These are phyloP conservation scores for Oligia fasciuncula DNA, from an alignment of 2,888 invertebrate genomes.

Conservation along the genomic window DNA sequence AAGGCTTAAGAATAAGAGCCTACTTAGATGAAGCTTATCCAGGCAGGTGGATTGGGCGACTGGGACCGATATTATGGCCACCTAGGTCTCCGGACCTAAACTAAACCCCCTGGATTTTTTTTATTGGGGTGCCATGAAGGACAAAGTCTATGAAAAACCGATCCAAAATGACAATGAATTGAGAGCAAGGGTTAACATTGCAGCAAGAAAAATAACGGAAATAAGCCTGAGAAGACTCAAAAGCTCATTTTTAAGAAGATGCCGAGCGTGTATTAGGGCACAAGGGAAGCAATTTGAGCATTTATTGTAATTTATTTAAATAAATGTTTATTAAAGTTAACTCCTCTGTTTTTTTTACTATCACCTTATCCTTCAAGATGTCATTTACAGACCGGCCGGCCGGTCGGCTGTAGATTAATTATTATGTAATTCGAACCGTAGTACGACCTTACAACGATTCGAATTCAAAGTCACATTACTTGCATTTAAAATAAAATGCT, in stretches of 20 bases:
- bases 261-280: constrained; percentile 12
- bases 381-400: constrained; percentile 23
- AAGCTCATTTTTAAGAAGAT: constrained; percentile 23
- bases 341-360: constrained; percentile 4
- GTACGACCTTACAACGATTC: constrained; percentile 7
- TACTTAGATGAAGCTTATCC: constrained; percentile 3
- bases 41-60: constrained; percentile 26
- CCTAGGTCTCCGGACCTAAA: constrained; percentile 21
- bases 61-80: constrained; percentile 22
- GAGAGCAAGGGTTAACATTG: constrained; percentile 17
- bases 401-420: constrained; percentile 9
- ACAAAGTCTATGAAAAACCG: constrained; percentile 19
- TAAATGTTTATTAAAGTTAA: constrained; percentile 1
- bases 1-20: no score
- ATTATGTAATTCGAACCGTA: constrained; percentile 20
- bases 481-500: constrained; percentile 22
- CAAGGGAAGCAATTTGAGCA: constrained; percentile 23
- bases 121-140: constrained; percentile 22
- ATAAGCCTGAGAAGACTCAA: constrained; percentile 21
- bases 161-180: constrained; percentile 18
- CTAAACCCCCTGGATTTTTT: constrained; percentile 28
- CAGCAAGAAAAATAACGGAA: constrained; percentile 17
- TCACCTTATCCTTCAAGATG: constrained; percentile 22
- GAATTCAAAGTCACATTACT: constrained; percentile 18
- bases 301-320: constrained; percentile 27